A percentile compares a stretch with the other conserved stretches of the same genome.
Evolutionary conservation across 1,140 invertebrate species (phyloP).

Genomic region (Trichogramma pretiosum): DNA sequence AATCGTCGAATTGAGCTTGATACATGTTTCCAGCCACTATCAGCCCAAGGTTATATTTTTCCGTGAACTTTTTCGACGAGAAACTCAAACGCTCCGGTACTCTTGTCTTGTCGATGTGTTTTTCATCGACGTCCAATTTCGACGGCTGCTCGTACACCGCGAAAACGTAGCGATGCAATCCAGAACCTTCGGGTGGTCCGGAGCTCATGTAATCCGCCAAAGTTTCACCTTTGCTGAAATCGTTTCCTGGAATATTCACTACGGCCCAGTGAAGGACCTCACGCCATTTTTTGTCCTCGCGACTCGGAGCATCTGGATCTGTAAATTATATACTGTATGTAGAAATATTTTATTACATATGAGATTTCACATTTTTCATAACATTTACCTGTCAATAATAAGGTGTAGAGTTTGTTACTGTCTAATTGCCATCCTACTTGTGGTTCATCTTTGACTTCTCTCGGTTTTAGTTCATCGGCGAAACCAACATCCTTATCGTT

Average conservation of each 20-base stretch:
- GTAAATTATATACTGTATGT: not conserved
- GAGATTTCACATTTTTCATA: not conserved
- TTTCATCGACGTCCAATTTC: conserved; percentile 41
- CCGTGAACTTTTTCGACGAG: conserved; percentile 31
- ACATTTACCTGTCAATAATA: conserved; percentile 10
- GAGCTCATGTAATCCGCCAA: conserved; percentile 51
- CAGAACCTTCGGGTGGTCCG: conserved; percentile 34
- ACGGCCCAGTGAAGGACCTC: conserved; percentile 55
- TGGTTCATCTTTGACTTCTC: conserved; percentile 8
- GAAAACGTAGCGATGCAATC: conserved; percentile 59
- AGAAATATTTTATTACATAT: not conserved
- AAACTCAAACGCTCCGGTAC: conserved; percentile 30
- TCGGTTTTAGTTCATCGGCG: conserved; percentile 11
- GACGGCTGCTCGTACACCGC: conserved; percentile 53
- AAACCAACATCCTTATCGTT: not conserved
- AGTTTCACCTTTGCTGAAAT: conserved; percentile 45
- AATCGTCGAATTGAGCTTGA: conserved; percentile 36
- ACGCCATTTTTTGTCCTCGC: conserved; percentile 30
- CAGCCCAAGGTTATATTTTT: conserved; percentile 32
- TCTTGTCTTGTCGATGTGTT: conserved; percentile 11
- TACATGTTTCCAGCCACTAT: conserved; percentile 37
- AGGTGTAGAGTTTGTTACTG: not conserved
- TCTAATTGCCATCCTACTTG: not conserved
- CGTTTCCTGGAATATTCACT: conserved; percentile 49
- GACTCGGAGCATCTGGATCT: conserved; percentile 50